Base-by-base conservation (phyloP, 2,888 invertebrate genomes). In the Dasysyrphus albostriatus region DNA sequence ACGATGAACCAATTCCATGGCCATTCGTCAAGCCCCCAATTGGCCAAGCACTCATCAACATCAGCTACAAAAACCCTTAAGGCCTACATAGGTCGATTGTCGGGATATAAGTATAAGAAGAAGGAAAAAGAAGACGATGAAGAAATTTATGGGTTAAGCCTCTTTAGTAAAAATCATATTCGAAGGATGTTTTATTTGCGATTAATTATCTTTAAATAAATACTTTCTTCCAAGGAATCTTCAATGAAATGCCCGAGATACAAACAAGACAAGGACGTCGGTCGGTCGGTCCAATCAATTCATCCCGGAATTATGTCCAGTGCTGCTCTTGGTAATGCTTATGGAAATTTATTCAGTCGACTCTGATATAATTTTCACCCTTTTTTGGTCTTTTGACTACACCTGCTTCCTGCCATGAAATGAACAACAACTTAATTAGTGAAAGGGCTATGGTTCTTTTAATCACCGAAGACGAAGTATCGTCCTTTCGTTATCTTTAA, bases 131-230 rank as follows among this genome's bases (percentile, higher is more conserved):
- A 24, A 2, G 14, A 51, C 51, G 34, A 54, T 9, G 9, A 51
- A 47, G 37, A 29, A 34, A 69, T 69, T 54, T 37, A 69, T 69
- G 69, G 39, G 39, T 51, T 51, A 39, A 54, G 69, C 39, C 51
- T 63, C 59, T 65, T 87, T 67, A 65, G 79, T 47, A 72, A 85
- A 75, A 75, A 79, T 83, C 75, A 56, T 72, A 79, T 79, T 83
- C 78, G 47, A 10, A 61, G 42, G 76, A 77, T 73, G 75, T 83
- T 87, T 61, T 87, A 87, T 87, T 87, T 87, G 87, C 83, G 59
- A 87, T 87, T 87, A 87, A 87, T 87, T 87, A 87, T 87, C 78
- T 83, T 87, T 83, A 87, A 83, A 79, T 75, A 87, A 87, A 83
- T 82, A 83, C 75, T 83, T 75, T 78, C 58, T 49, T 69, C 61